These are phyloP conservation scores for Stigmatopora nigra DNA, from an alignment of 2,113 vertebrate genomes.

Conservation along the genomic window DNA sequence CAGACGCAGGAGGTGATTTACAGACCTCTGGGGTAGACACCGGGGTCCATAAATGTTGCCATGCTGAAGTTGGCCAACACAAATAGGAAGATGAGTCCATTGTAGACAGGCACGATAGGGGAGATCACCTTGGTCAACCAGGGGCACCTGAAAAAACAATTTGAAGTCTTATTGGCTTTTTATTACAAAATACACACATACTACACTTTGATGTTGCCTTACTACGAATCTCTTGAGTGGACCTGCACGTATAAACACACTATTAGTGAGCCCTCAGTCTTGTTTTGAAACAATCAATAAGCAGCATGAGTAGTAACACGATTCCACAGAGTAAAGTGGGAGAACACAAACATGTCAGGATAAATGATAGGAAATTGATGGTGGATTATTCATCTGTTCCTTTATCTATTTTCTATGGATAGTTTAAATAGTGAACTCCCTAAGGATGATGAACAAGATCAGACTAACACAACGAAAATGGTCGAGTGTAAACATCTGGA, in stretches of 20 bases:
- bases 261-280: not conserved
- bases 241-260: not conserved
- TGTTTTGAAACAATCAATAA: not conserved
- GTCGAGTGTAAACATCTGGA: not conserved
- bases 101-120: conserved; percentile 91
- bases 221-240: not conserved
- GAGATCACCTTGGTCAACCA: conserved; percentile 93
- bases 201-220: not conserved
- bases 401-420: not conserved
- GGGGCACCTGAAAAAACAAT: conserved; percentile 77
- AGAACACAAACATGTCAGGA: not conserved
- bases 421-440: not conserved
- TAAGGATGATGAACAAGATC: not conserved
- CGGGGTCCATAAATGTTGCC: conserved; percentile 99
- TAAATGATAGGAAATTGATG: not conserved
- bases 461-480: no score
- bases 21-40: conserved; percentile 93
- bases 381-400: not conserved
- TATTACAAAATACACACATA: not conserved
- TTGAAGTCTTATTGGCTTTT: not conserved
- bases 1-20: not conserved
- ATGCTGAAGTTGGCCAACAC: conserved; percentile 99
- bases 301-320: conserved; percentile 2
- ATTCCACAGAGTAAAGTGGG: not conserved
- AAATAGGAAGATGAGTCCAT: conserved; percentile 96